Evolutionary conservation across 53 echinoderm and acorn worm species (phyloP), one percentile per base, ranked within the genome.

Genomic region (Arbacia lixula): DNA sequence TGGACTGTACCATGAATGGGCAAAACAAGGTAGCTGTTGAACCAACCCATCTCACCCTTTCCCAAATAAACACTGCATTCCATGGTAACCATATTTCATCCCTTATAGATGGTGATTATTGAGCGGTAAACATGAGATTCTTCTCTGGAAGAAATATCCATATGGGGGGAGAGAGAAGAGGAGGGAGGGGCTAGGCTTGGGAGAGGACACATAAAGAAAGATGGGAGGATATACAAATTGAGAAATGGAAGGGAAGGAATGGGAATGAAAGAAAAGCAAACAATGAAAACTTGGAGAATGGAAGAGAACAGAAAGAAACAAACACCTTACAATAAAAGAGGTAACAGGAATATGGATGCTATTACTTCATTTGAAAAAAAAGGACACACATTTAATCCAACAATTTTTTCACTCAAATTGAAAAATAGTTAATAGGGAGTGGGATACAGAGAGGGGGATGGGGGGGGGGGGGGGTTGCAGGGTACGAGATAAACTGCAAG

Each of bases 11-110:
- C 40, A 29, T 66, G 69, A 40, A 26, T 14, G 24, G 42, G 20
- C 69, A 69, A 62, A 69, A 69, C 69, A 69, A 69, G 43, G 40
- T 69, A n/a, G n/a, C n/a, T n/a, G n/a, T n/a, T n/a, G n/a, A n/a
- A n/a, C n/a, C n/a, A n/a, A n/a, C n/a, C n/a, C n/a, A n/a, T n/a
- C 29, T 41, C 40, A 69, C 40, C 16, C 69, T 26, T 42, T 40
- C 42, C 69, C 69, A 69, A 69, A 69, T 69, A 69, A 69, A 69
- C 69, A 69, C 43, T 6, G 28, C 69, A 69, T 69, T 42, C 69
- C 69, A 12, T 10, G n/a, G 12, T 27, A 11, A 14, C 24, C 26
- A 69, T 69, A 69, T 42, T 42, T 69, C 69, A 69, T 69, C 28
- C 28, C 24, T 42, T 43, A 11, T 9, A 21, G 14, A 6, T 17